These are phyloP conservation scores for Lontra canadensis DNA, from an alignment of 2,113 vertebrate genomes.

Conservation along the genomic window DNA sequence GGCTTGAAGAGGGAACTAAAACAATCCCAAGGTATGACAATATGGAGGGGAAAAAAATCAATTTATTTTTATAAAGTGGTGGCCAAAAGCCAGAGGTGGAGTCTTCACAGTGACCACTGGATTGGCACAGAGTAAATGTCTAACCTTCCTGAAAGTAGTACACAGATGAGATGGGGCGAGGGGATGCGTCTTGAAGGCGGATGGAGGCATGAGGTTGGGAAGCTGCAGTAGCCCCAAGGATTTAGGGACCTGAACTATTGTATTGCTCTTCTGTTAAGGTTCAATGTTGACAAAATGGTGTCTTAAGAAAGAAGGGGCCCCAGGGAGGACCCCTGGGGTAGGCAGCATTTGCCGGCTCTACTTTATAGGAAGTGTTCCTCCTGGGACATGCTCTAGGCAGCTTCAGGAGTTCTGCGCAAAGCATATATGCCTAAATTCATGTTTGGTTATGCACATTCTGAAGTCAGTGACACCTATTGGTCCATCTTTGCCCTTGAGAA, in stretches of 20 bases:
- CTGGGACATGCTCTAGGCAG: neutral
- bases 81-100: neutral
- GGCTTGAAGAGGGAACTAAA: neutral
- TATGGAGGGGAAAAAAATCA: neutral
- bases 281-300: neutral
- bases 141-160: neutral
- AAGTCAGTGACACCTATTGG: neutral
- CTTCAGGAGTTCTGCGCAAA: neutral
- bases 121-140: neutral
- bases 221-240: neutral
- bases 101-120: neutral
- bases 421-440: neutral
- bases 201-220: neutral
- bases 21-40: neutral
- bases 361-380: neutral
- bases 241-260: neutral
- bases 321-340: neutral
- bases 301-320: neutral
- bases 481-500: neutral
- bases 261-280: neutral
- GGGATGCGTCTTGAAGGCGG: neutral
- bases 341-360: neutral
- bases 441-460: neutral
- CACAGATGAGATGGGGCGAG: neutral
- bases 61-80: neutral